Conservation (phyloP, 2,113 vertebrate genomes). For the Lucifuga dentata region DNA sequence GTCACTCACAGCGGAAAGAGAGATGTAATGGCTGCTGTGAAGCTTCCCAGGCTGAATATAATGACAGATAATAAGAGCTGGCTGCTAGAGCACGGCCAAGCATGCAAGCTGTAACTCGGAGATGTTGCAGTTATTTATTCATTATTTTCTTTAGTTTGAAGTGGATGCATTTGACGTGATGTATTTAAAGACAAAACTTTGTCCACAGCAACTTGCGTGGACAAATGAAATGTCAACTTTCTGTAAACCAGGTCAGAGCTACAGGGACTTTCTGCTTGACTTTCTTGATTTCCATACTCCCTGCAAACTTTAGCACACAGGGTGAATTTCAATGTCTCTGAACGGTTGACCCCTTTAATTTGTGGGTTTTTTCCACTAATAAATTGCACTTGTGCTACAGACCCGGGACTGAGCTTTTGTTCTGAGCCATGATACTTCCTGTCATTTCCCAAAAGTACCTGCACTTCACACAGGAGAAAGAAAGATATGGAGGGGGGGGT, state of each 20-base stretch:
- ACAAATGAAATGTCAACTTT: slow-evolving; percentile 5
- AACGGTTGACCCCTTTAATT: slow-evolving; percentile 23
- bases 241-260: slow-evolving; percentile 9
- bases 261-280: slow-evolving; percentile 5
- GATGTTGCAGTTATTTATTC: no score
- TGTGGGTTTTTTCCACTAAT: slow-evolving; percentile 28
- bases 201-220: background rate
- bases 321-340: slow-evolving; percentile 41
- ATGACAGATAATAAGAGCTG: slow-evolving; percentile 19
- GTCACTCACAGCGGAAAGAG: slow-evolving; percentile 13
- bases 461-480: slow-evolving; percentile 10
- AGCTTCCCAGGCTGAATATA: background rate
- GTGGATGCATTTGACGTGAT: no score
- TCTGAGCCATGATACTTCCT: slow-evolving; percentile 4
- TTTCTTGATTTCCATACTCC: slow-evolving; percentile 21
- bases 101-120: no score
- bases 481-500: background rate
- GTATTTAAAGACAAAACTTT: background rate
- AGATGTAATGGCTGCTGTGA: background rate
- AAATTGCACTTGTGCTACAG: slow-evolving; percentile 19
- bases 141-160: no score
- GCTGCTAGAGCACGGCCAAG: background rate
- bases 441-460: slow-evolving; percentile 4
- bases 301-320: background rate
- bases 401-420: slow-evolving; percentile 13